Percentiles rank a stretch among this genome's conserved stretches.
Evolutionary conservation across 2,113 vertebrate species (phyloP).

Genomic region (Nibea coibor): DNA sequence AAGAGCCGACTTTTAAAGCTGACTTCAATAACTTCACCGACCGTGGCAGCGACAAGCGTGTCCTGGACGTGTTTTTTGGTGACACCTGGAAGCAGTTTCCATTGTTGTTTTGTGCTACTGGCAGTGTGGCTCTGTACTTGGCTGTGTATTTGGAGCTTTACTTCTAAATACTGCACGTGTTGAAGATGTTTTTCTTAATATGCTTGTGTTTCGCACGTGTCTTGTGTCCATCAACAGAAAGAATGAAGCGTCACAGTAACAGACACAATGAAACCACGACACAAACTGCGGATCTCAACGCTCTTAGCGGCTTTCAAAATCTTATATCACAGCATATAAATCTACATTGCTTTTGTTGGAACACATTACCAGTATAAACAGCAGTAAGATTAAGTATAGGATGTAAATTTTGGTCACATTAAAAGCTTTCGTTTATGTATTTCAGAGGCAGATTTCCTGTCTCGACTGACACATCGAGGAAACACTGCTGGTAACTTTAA

Average conservation of each 20-base stretch:
- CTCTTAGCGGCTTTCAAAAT: too few relatives aligned
- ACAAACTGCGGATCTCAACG: neutral
- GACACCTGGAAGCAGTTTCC: neutral
- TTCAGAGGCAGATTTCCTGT: constrained; percentile 16
- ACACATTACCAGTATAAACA: neutral
- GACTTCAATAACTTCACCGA: too few relatives aligned
- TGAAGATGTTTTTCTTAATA: neutral
- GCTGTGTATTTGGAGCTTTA: neutral
- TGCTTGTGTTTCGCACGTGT: neutral
- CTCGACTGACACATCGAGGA: neutral
- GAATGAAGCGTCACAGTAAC: neutral
- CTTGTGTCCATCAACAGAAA: too few relatives aligned
- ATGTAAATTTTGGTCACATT: neutral
- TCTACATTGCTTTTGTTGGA: neutral
- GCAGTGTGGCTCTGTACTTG: neutral
- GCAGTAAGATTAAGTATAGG: neutral
- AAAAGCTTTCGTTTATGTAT: neutral
- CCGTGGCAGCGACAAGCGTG: too few relatives aligned
- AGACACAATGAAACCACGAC: neutral
- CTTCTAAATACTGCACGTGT: too few relatives aligned
- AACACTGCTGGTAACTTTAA: neutral
- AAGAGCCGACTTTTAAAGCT: too few relatives aligned
- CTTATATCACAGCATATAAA: neutral
- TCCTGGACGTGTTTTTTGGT: too few relatives aligned
- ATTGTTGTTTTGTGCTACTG: neutral